Base-by-base conservation (phyloP, 2,888 invertebrate genomes). In the Sminthurides aquaticus region DNA sequence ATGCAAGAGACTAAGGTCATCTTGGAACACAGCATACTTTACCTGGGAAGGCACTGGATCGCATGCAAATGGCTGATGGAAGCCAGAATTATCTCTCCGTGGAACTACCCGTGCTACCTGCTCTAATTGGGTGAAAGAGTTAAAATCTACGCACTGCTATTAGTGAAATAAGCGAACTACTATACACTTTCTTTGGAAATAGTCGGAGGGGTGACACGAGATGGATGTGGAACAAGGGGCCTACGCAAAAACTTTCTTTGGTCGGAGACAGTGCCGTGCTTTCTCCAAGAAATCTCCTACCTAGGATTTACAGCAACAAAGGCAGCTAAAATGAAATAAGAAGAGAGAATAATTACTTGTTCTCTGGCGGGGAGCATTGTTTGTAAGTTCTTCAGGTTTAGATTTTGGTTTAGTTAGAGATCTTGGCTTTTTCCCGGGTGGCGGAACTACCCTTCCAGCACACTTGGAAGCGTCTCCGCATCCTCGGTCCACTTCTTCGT, bases 391-490 rank as follows among this genome's bases (percentile, higher is more conserved):
- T 62, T 66, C 66, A 15, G 62, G 62, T 29, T 60, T 62, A 11
- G 61, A 52, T 20, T 60, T 60, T 22, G 65, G 56, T 26, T 56
- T 57, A 24, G 18, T 49, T 15, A 67, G 49, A 15, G 68, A 65
- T n/a, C 68, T 57, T 18, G 60, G 60, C 29, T 62, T 67, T 22
- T 64, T 60, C 20, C 59, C 59, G n/a, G 29, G 59, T 8, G 43
- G 43, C 43, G 52, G 11, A 15, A 52, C 5, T 24, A 62, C 65
- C 3, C 69, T 52, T 11, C 74, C 71, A 28, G 54, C 57, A 59
- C 74, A 74, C 57, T 60, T 66, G 52, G 64, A 61, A 24, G 64
- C 64, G 26, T 70, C 70, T 28, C 66, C 71, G 63, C 74, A 74
- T 2, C 62, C 55, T 49, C 72, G 69, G 58, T 74, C 74, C 48